Percentiles rank a stretch among this genome's conserved stretches.
These are phyloP conservation scores for Choristoneura fumiferana DNA, from an alignment of 1,140 invertebrate species.

Conservation along the genomic window DNA sequence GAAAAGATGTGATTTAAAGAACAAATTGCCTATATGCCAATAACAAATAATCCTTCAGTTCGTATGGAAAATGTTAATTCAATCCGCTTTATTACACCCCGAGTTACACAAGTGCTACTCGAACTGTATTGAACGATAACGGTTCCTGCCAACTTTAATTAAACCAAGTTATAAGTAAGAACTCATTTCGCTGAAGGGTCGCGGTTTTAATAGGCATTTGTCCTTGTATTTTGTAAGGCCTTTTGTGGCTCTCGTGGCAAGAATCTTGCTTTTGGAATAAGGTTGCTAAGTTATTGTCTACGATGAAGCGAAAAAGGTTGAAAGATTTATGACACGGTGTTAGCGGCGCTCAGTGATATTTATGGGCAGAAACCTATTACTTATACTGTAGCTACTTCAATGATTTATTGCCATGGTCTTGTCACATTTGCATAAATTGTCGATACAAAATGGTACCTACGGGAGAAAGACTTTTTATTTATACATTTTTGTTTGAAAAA, in stretches of 20 bases:
- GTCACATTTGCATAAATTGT: too few relatives aligned
- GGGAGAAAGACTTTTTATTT: too few relatives aligned
- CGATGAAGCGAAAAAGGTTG: slow-evolving; percentile 5
- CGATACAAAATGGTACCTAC: too few relatives aligned
- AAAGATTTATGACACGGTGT: slow-evolving; percentile 7
- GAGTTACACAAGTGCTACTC: not conserved
- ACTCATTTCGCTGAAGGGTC: not conserved
- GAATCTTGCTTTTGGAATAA: not conserved
- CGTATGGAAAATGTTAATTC: not conserved
- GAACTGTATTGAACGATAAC: slow-evolving; percentile 2
- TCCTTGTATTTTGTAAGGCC: not conserved
- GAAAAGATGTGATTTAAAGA: too few relatives aligned
- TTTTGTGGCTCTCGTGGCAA: not conserved
- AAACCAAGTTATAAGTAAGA: slow-evolving; percentile 6
- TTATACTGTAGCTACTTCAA: not conserved
- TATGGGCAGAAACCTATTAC: slow-evolving; percentile 15
- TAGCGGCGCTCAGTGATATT: slow-evolving; percentile 15
- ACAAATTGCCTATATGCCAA: too few relatives aligned
- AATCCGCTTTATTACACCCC: not conserved
- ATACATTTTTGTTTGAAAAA: too few relatives aligned
- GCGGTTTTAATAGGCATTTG: not conserved
- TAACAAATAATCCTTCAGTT: too few relatives aligned
- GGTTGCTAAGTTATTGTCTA: slow-evolving; percentile 10
- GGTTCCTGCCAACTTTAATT: slow-evolving; percentile 4
- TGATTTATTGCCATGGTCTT: too few relatives aligned